A percentile compares a stretch with the other conserved stretches of the same genome.
phyloP scores from a whole-genome alignment of 1,140 invertebrate genomes.

The Bemisia tabaci region DNA sequence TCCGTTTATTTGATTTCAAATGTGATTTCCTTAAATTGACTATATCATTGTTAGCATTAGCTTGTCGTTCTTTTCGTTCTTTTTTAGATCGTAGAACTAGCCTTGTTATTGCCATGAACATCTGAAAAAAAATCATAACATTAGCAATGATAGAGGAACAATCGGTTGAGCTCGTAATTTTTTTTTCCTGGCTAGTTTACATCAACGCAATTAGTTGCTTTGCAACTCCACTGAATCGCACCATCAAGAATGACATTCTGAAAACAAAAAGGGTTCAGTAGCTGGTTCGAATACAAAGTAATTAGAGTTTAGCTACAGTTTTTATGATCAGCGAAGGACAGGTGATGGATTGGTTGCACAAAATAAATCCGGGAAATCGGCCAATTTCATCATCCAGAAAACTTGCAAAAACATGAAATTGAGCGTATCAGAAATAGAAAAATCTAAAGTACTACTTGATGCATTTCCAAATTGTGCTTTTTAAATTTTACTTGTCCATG shows the following conservation, averaged over 20 bases:
- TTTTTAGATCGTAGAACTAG: conserved; percentile 54
- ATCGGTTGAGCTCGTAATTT: background rate
- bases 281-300: too few species aligned
- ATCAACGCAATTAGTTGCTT: background rate
- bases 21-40: conserved; percentile 22
- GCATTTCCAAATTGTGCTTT: too few species aligned
- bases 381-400: too few species aligned
- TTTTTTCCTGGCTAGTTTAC: background rate
- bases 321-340: too few species aligned
- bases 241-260: background rate
- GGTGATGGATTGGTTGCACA: too few species aligned
- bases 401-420: too few species aligned
- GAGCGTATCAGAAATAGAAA: too few species aligned
- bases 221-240: background rate
- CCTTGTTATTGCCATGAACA: conserved; percentile 59
- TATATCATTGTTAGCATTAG: conserved; percentile 33
- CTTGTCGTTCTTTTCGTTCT: conserved; percentile 42
- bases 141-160: background rate
- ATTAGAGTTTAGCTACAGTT: too few species aligned
- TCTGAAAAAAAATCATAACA: conserved; percentile 35
- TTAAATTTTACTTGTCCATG: too few species aligned
- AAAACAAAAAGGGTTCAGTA: too few species aligned
- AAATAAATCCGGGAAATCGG: too few species aligned
- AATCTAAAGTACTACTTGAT: too few species aligned
- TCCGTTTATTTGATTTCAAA: conserved; percentile 22